Evolutionary conservation across 2,888 invertebrate genomes (phyloP).

Genomic region (Cryptus armator): DNA sequence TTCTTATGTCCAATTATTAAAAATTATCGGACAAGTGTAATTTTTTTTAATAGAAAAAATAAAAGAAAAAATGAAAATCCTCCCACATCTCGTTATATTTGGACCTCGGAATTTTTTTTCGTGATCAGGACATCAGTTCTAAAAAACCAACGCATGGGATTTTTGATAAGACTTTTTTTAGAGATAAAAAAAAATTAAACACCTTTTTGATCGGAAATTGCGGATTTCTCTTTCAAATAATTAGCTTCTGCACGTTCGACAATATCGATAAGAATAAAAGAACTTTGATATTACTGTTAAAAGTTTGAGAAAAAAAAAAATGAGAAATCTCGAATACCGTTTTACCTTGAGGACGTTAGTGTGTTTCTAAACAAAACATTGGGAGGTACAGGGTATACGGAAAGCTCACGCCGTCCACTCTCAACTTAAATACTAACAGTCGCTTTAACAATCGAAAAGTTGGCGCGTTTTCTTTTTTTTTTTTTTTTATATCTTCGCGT

Average conservation of each 20-base stretch:
- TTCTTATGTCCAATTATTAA: too few relatives aligned
- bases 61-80: too few relatives aligned
- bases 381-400: not conserved
- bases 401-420: constrained; percentile 12
- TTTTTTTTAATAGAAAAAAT: too few relatives aligned
- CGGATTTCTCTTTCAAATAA: not conserved
- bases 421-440: not conserved
- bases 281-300: not conserved
- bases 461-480: not conserved
- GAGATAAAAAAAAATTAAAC: too few relatives aligned
- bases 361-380: not conserved
- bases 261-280: not conserved
- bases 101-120: too few relatives aligned
- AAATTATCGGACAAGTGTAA: too few relatives aligned
- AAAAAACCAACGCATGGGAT: too few relatives aligned
- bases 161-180: too few relatives aligned
- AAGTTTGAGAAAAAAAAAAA: not conserved
- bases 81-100: too few relatives aligned
- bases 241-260: not conserved
- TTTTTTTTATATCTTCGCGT: not conserved
- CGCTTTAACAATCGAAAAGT: not conserved
- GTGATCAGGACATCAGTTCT: too few relatives aligned
- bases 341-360: not conserved
- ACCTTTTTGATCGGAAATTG: not conserved
- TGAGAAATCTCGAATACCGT: not conserved